Base-by-base conservation (phyloP, 1,140 invertebrate genomes). In the Aricia agestis region DNA sequence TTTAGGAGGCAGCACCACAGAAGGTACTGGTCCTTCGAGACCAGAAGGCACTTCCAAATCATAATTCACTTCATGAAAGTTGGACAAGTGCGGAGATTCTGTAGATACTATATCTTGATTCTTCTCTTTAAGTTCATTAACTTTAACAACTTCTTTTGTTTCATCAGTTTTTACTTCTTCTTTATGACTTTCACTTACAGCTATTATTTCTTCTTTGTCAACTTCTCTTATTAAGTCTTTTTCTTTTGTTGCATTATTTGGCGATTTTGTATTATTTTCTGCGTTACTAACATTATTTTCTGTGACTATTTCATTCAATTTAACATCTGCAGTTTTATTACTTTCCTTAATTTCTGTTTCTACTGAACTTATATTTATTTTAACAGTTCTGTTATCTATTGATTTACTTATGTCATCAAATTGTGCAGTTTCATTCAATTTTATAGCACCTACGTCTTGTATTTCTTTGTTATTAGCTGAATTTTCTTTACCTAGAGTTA, bases 31-130 rank as follows among this genome's bases (percentile, higher is more conserved):
- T 10, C 93, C 93, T 78, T 94, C 94, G 0, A 93, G 71, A n/a
- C 93, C 93, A 0, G 90, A 82, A 0, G 94, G 93, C 0, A 92
- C 91, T 45, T 93, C 92, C n/a, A 94, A 76, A 69, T 94, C 93
- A 70, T 93, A 92, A 63, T 93, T 87, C 36, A 93, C 87, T 0
- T 92, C 76, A 42, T 92, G 90, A 45, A 90, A 90, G 71, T 74
- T 72, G 6, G 0, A 82, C 70, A 42, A 89, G 69, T n/a, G 72
- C 76, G 6, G 85, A 25, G 6, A 17, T 41, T 45, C 36, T 57
- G 18, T 58, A n/a, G 68, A 52, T 7, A 66, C 41, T 57, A 15
- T 4, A 68, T 52, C 0, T 52, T 58, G 18, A 41, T 13, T 69
- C 59, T 42, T 41, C 10, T n/a, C 32, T 2, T 32, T 32, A 13